A percentile compares a stretch with the other conserved stretches of the same genome.
These are phyloP conservation scores for Papilio elwesi DNA, from an alignment of 2,888 invertebrate species.

Conservation along the genomic window DNA sequence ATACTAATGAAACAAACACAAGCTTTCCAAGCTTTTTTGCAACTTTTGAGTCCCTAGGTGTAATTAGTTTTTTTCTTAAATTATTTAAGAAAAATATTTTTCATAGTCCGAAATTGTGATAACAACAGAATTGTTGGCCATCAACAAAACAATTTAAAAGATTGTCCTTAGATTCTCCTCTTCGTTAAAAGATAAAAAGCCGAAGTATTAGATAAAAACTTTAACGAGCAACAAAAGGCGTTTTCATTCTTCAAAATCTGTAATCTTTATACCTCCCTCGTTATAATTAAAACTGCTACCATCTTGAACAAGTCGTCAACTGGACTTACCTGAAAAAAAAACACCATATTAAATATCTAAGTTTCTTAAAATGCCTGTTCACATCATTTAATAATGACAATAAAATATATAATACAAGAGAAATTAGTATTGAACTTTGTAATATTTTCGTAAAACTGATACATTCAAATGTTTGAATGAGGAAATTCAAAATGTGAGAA, in stretches of 20 bases:
- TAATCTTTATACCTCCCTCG: constrained; percentile 59
- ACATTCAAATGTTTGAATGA: no score
- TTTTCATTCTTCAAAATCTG: constrained; percentile 50
- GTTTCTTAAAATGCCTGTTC: neutral
- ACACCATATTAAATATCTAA: neutral
- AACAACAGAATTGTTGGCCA: neutral
- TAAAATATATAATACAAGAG: no score
- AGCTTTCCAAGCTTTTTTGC: no score
- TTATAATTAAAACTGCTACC: constrained; percentile 64
- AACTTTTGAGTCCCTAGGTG: no score
- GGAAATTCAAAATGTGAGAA: no score
- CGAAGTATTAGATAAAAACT: constrained; percentile 44
- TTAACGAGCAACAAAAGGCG: constrained; percentile 53
- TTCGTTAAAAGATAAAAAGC: constrained; percentile 1
- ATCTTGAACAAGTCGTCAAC: constrained; percentile 54
- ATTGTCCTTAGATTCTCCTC: neutral
- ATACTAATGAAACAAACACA: no score
- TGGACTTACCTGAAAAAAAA: constrained; percentile 72
- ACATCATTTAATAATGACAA: no score
- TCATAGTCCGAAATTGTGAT: neutral
- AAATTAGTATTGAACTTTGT: no score
- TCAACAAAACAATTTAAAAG: constrained; percentile 3
- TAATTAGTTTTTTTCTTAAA: neutral
- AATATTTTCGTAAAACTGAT: no score
- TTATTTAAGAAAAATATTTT: neutral